Evolutionary conservation across 2,113 vertebrate species (phyloP).

Genomic region (Phycodurus eques): DNA sequence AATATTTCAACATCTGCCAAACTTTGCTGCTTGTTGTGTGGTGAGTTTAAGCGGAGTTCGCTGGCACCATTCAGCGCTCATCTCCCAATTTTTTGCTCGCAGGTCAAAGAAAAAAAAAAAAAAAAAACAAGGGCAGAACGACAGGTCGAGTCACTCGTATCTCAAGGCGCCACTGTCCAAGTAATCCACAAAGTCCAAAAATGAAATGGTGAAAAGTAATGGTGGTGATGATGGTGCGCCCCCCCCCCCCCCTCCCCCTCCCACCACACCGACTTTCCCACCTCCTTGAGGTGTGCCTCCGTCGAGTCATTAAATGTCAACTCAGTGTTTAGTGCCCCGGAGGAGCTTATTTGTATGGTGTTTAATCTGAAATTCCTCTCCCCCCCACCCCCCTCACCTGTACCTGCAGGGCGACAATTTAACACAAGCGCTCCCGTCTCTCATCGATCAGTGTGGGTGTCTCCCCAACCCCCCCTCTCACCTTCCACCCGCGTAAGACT

Average conservation of each 20-base stretch:
- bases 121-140: no score
- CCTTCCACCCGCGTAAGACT: conserved; percentile 23
- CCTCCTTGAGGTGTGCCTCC: conserved; percentile 42
- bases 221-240: conserved; percentile 18
- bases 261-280: neutral
- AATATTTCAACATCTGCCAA: no score
- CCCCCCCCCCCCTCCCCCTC: neutral
- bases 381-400: conserved; percentile 52
- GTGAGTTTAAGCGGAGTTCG: no score
- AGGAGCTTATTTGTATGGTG: conserved; percentile 82
- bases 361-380: conserved; percentile 84
- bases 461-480: conserved; percentile 7
- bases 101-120: no score
- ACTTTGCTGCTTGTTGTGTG: no score
- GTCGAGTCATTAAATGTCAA: conserved; percentile 69
- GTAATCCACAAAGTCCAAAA: no score
- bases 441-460: conserved; percentile 64
- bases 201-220: conserved; percentile 33
- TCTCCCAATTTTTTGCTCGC: no score
- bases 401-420: conserved; percentile 73
- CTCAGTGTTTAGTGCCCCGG: conserved; percentile 74
- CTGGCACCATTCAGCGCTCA: no score
- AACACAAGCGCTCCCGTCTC: conserved; percentile 53
- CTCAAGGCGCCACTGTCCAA: no score
- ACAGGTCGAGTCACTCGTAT: no score